Evolutionary conservation across 2,888 invertebrate species (phyloP), one percentile per base, ranked within the genome.

Genomic region (Flabesymbios commensalis): DNA sequence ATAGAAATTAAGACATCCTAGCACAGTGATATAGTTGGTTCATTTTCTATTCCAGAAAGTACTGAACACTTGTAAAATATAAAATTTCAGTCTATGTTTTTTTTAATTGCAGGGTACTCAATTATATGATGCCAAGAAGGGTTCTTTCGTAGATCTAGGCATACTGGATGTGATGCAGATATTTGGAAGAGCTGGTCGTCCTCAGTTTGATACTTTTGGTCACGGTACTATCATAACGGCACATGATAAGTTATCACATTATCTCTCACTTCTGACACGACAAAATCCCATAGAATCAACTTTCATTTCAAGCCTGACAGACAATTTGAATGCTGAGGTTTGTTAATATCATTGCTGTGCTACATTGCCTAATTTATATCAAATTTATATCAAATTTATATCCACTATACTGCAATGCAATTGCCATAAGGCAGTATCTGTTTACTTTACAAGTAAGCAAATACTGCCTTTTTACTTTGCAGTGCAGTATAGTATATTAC

Each of bases 281-380:
- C 97, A 98, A 84, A 93, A 93, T 81, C 98, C 99, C 0, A 99
- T 99, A 66, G 99, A 99, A 83, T 96, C 96, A 76, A 94, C 94
- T 83, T 97, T 99, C 76, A 89, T 95, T 62, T 89, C 89, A 75
- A 89, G 91, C 72, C 84, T 99, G 58, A 90, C 92, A 2, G 98
- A 99, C 83, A 97, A 99, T 85, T 87, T 99, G 63, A 99, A 99
- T 85, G 99, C 99, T 31, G 99, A 99, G 87, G 92, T 93, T 78
- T 72, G 78, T 17, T 3, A 41, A n/a, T 14, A 3, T n/a, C n/a
- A n/a, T n/a, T n/a, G 10, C 39, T 14, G n/a, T n/a, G n/a, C n/a
- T n/a, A n/a, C n/a, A n/a, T n/a, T n/a, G n/a, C n/a, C n/a, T n/a
- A n/a, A n/a, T n/a, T n/a, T n/a, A n/a, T n/a, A n/a, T n/a, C n/a